Conservation (phyloP, 2,888 invertebrate species). For the Drosophila recens region DNA sequence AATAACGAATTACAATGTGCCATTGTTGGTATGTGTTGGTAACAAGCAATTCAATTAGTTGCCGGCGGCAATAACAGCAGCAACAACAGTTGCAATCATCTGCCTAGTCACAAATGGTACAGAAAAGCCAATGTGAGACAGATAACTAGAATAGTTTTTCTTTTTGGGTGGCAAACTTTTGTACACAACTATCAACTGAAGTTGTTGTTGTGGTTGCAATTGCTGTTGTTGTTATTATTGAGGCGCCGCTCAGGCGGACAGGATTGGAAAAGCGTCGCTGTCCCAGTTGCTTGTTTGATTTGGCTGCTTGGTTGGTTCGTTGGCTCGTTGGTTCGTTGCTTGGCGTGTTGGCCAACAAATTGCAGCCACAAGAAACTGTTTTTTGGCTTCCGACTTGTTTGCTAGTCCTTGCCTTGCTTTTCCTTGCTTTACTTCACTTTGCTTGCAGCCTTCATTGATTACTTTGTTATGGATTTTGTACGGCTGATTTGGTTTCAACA, state of each 20-base stretch:
- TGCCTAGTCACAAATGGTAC: slow-evolving; percentile 43
- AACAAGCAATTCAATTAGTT: slow-evolving; percentile 59
- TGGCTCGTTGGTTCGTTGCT: slow-evolving; percentile 24
- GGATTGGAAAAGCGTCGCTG: slow-evolving; percentile 38
- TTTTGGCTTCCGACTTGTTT: slow-evolving; percentile 59
- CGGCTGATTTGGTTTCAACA: slow-evolving; percentile 65
- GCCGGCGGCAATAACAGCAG: slow-evolving; percentile 53
- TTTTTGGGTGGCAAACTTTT: slow-evolving; percentile 49
- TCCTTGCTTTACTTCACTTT: slow-evolving; percentile 17
- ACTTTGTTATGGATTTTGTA: slow-evolving; percentile 79
- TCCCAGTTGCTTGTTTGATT: slow-evolving; percentile 66
- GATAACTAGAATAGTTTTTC: slow-evolving; percentile 51
- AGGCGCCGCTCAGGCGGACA: slow-evolving; percentile 33
- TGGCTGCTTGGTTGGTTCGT: slow-evolving; percentile 48
- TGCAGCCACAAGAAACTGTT: slow-evolving; percentile 75
- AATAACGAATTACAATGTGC: slow-evolving; percentile 20
- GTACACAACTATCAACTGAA: slow-evolving; percentile 56
- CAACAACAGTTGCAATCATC: slow-evolving; percentile 52
- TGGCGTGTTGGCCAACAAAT: slow-evolving; percentile 76
- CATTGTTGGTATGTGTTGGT: slow-evolving; percentile 51
- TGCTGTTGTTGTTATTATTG: slow-evolving; percentile 25
- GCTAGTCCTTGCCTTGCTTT: slow-evolving; percentile 33
- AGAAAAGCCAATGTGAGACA: slow-evolving; percentile 56
- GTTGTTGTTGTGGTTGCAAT: slow-evolving; percentile 33
- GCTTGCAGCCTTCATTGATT: slow-evolving; percentile 71